phyloP scores from a whole-genome alignment of 2,113 vertebrate species.

The Colossoma macropomum region DNA sequence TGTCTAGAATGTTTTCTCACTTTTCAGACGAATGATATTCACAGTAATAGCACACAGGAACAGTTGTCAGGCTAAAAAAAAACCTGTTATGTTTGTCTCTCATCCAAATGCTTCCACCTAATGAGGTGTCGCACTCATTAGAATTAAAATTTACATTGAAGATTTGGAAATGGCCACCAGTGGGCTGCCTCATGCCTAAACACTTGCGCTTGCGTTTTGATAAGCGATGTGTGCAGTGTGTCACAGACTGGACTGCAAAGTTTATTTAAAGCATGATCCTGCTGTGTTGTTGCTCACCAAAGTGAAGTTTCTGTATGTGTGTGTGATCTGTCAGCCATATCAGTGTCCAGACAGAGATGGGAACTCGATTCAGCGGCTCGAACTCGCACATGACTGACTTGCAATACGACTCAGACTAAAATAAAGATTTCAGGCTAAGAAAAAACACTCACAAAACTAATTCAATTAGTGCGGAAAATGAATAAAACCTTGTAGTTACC shows the following conservation, averaged over 20 bases:
- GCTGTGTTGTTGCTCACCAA: slow-evolving; percentile 23
- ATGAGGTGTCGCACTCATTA: slow-evolving; percentile 29
- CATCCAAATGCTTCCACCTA: slow-evolving; percentile 43
- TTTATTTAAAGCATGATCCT: slow-evolving; percentile 12
- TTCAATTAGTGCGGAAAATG: too few species aligned
- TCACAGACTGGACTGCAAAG: slow-evolving; percentile 6
- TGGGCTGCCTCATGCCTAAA: slow-evolving; percentile 11
- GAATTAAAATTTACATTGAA: neutral
- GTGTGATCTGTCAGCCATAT: slow-evolving; percentile 47
- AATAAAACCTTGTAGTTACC: too few species aligned
- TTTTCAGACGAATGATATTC: slow-evolving; percentile 7
- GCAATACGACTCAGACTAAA: too few species aligned
- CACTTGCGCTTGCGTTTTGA: slow-evolving; percentile 24
- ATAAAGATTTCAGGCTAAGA: too few species aligned
- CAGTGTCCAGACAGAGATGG: slow-evolving; percentile 22
- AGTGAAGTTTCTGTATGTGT: slow-evolving; percentile 18
- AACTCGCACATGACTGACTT: too few species aligned
- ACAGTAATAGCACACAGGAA: slow-evolving; percentile 10
- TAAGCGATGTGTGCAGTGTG: neutral
- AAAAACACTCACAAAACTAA: too few species aligned
- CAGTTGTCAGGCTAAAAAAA: neutral
- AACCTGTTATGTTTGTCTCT: slow-evolving; percentile 27
- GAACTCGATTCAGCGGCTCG: too few species aligned
- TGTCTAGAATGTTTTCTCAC: slow-evolving; percentile 25
- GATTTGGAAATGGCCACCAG: neutral